phyloP scores from a whole-genome alignment of 2,113 vertebrate species.

The Campylomormyrus numenius region DNA sequence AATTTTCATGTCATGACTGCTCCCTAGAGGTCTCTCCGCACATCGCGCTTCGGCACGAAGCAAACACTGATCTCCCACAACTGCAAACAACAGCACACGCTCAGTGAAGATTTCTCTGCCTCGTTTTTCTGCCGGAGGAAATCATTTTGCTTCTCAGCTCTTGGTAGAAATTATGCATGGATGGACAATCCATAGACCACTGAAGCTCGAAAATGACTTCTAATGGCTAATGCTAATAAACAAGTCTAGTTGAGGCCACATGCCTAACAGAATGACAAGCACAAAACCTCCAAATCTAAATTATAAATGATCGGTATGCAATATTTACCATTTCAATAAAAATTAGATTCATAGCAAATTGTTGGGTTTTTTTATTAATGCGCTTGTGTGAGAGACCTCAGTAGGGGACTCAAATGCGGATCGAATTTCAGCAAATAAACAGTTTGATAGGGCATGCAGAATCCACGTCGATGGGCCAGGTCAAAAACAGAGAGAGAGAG shows the following conservation, averaged over 20 bases:
- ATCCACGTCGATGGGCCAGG: background rate
- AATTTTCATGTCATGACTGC: background rate
- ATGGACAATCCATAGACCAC: background rate
- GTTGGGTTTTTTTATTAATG: background rate
- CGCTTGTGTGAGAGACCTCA: background rate
- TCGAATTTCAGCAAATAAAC: background rate
- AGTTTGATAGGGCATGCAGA: background rate
- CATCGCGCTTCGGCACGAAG: background rate
- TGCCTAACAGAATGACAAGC: background rate
- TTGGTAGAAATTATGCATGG: background rate
- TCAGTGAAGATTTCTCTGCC: background rate
- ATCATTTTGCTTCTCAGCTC: background rate
- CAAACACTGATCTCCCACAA: background rate
- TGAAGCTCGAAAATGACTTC: background rate
- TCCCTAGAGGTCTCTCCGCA: background rate
- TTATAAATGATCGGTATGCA: background rate
- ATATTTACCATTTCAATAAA: background rate
- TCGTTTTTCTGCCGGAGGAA: background rate
- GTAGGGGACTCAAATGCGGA: background rate
- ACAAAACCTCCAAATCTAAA: background rate
- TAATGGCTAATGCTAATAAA: background rate
- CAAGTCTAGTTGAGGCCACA: background rate
- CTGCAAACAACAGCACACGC: background rate
- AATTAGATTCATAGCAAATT: background rate
- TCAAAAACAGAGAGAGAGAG: background rate